Percentiles rank a stretch among this genome's conserved stretches.
Evolutionary conservation across 1,140 invertebrate species (phyloP).

Genomic region (Eciton burchellii): DNA sequence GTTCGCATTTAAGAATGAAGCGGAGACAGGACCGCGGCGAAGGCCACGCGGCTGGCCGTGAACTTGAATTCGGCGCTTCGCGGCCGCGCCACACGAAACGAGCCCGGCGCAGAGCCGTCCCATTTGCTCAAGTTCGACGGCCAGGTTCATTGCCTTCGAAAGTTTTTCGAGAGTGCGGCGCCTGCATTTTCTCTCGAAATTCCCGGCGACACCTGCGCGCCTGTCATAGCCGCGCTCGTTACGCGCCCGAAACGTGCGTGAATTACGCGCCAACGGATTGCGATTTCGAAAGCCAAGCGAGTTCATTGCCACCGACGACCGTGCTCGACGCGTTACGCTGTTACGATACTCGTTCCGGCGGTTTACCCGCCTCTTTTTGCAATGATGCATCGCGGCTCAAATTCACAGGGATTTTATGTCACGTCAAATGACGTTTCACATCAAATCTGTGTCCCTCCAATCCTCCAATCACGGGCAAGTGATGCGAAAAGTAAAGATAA

Average conservation of each 20-base stretch:
- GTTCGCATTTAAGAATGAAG: neutral
- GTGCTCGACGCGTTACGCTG: conserved; percentile 23
- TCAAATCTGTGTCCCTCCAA: too few relatives aligned
- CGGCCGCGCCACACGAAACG: conserved; percentile 42
- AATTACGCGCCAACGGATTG: conserved; percentile 62
- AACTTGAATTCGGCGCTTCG: conserved; percentile 73
- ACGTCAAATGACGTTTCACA: neutral
- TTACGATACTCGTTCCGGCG: conserved; percentile 32
- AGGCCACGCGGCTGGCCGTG: conserved; percentile 68
- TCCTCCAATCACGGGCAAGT: too few relatives aligned
- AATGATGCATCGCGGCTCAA: neutral
- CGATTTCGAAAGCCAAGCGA: conserved; percentile 66
- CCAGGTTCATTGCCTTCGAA: conserved; percentile 79
- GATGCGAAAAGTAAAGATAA: too few relatives aligned
- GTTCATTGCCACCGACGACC: conserved; percentile 74
- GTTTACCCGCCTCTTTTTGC: neutral
- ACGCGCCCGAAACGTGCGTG: conserved; percentile 39
- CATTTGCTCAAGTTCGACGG: conserved; percentile 53
- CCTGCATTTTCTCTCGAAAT: conserved; percentile 74
- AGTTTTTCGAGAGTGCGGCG: conserved; percentile 72
- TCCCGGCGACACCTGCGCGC: conserved; percentile 33
- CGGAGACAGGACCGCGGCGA: neutral
- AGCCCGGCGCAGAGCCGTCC: conserved; percentile 40
- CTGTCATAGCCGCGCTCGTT: conserved; percentile 49
- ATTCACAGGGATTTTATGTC: neutral